phyloP scores from a whole-genome alignment of 1,140 invertebrate genomes.

The Pemphigus obesinymphae region DNA sequence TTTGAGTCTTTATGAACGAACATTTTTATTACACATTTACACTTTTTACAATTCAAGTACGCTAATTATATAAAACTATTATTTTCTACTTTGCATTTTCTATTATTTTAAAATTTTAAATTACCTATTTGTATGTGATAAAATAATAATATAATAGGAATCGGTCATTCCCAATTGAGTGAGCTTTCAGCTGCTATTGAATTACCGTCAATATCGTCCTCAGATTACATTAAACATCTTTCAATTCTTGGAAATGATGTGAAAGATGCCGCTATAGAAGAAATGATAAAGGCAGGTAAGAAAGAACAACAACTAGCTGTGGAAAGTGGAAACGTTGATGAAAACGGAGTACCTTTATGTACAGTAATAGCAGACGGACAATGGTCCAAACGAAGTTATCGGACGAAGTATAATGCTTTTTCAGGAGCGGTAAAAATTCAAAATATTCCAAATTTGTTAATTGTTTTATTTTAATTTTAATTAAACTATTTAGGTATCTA shows the following conservation, averaged over 20 bases:
- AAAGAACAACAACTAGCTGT: slow-evolving; percentile 44
- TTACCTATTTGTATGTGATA: too few species aligned
- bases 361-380: slow-evolving; percentile 48
- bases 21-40: too few species aligned
- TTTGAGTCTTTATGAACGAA: too few species aligned
- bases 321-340: slow-evolving; percentile 32
- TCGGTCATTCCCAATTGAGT: background rate
- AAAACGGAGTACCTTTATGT: slow-evolving; percentile 45
- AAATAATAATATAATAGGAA: background rate
- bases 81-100: too few species aligned
- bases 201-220: background rate
- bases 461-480: background rate
- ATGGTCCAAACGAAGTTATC: slow-evolving; percentile 49
- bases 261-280: background rate
- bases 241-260: background rate
- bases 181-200: background rate
- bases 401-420: slow-evolving; percentile 46
- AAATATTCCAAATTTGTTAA: background rate
- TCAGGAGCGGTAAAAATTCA: slow-evolving; percentile 44
- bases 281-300: slow-evolving; percentile 43
- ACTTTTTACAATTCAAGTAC: background rate
- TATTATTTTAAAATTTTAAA: too few species aligned
- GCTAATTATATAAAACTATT: background rate
- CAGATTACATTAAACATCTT: background rate
- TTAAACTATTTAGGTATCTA: slow-evolving; percentile 15